A percentile compares a stretch with the other conserved stretches of the same genome.
Evolutionary conservation across 1,140 invertebrate species (phyloP).

Genomic region (Papilio polyxenes): DNA sequence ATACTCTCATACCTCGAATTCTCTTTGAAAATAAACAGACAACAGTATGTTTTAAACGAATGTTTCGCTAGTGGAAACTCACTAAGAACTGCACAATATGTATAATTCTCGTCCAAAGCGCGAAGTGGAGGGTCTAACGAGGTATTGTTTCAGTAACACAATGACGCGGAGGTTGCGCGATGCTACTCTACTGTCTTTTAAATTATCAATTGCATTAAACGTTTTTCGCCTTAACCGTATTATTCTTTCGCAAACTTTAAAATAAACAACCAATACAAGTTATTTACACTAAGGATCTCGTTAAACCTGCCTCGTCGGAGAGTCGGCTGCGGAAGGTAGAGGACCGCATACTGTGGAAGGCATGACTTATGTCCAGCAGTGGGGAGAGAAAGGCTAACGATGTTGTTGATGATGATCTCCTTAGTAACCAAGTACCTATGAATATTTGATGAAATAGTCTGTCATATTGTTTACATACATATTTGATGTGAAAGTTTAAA

Average conservation of each 20-base stretch:
- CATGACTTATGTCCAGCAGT: too few species aligned
- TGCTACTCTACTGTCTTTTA: slow-evolving; percentile 17
- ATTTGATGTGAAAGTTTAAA: neutral
- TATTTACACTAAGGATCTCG: too few species aligned
- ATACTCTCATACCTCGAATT: neutral
- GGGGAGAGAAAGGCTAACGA: too few species aligned
- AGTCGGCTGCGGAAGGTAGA: too few species aligned
- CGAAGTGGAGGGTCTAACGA: slow-evolving; percentile 11
- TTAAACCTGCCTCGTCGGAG: too few species aligned
- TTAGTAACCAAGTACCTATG: too few species aligned
- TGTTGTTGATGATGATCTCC: too few species aligned
- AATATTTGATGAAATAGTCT: too few species aligned
- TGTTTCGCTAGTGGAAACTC: neutral
- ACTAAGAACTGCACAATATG: neutral
- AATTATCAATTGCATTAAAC: slow-evolving; percentile 20
- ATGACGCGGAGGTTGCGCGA: neutral
- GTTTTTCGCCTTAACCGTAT: slow-evolving; percentile 2
- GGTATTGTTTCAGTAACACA: slow-evolving; percentile 19
- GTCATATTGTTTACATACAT: too few species aligned
- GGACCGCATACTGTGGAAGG: too few species aligned
- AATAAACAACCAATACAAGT: neutral
- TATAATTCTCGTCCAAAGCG: neutral
- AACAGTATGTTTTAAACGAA: neutral
- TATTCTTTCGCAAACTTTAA: neutral
- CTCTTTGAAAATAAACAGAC: neutral